Conservation (phyloP, 2,888 invertebrate genomes). For the Pogonocherus hispidulus region DNA sequence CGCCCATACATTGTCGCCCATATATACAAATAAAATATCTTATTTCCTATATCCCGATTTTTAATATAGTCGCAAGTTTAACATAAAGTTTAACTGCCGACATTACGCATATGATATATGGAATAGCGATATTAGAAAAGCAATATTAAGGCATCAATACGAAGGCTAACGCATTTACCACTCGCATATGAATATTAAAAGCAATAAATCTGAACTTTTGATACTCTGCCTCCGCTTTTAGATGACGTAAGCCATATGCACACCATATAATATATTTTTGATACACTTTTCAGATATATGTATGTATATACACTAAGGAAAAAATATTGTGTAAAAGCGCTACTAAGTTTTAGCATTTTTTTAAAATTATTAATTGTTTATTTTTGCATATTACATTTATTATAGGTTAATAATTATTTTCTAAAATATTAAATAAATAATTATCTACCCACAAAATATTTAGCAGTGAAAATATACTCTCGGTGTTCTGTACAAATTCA, state of each 20-base stretch:
- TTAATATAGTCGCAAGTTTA: conserved; percentile 47
- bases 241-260: conserved; percentile 15
- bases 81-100: conserved; percentile 40
- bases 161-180: conserved; percentile 49
- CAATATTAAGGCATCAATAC: conserved; percentile 47
- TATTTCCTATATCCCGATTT: conserved; percentile 40
- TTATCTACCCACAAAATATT: too few relatives aligned
- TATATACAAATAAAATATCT: conserved; percentile 9
- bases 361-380: too few relatives aligned
- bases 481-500: too few relatives aligned
- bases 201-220: conserved; percentile 51
- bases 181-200: conserved; percentile 52
- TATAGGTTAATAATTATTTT: too few relatives aligned
- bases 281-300: neutral
- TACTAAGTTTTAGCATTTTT: too few relatives aligned
- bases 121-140: conserved; percentile 49
- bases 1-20: neutral
- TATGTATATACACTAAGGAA: too few relatives aligned
- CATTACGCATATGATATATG: conserved; percentile 44
- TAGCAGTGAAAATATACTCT: too few relatives aligned
- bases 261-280: conserved; percentile 7
- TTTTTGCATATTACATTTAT: too few relatives aligned
- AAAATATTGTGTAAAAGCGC: too few relatives aligned
- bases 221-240: conserved; percentile 26
- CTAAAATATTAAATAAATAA: too few relatives aligned